Percentiles rank a stretch among this genome's conserved stretches.
phyloP scores from a whole-genome alignment of 2,888 invertebrate species.

The Lapara coniferarum region DNA sequence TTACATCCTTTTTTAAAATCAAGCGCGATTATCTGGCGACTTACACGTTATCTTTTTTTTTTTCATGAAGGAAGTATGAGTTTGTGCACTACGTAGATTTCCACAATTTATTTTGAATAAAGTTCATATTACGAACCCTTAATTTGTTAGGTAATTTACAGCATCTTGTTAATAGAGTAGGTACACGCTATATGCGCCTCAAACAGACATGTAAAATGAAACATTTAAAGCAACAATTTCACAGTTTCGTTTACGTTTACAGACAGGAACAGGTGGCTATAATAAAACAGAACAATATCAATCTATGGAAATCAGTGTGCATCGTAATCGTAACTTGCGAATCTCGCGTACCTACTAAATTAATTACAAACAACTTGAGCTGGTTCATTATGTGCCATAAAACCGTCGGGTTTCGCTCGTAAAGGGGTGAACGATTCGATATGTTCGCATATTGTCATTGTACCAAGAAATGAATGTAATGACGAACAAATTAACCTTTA shows the following conservation, averaged over 20 bases:
- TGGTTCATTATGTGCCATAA: conserved; percentile 60
- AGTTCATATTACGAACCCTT: too few relatives aligned
- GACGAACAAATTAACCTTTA: conserved; percentile 70
- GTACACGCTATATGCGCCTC: not conserved
- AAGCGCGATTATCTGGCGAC: too few relatives aligned
- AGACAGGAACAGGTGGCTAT: conserved; percentile 5
- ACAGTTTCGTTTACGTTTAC: not conserved
- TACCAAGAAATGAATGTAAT: conserved; percentile 62
- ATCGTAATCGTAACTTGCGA: conserved; percentile 30
- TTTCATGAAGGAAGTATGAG: too few relatives aligned
- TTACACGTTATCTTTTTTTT: too few relatives aligned
- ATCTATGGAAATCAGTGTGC: conserved; percentile 20
- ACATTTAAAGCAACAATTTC: not conserved
- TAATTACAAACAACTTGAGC: conserved; percentile 54
- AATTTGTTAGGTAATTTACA: not conserved
- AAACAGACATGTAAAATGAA: not conserved
- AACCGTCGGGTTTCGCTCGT: conserved; percentile 56
- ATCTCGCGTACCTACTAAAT: conserved; percentile 52
- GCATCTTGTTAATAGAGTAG: not conserved
- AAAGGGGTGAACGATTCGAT: conserved; percentile 73
- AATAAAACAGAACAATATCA: conserved; percentile 20
- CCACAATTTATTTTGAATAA: too few relatives aligned
- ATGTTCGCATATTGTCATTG: conserved; percentile 63
- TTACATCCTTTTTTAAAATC: too few relatives aligned
- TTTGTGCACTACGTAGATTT: too few relatives aligned